Base-by-base conservation (phyloP, 1,140 invertebrate species). In the Drosophila nigromelanica region DNA sequence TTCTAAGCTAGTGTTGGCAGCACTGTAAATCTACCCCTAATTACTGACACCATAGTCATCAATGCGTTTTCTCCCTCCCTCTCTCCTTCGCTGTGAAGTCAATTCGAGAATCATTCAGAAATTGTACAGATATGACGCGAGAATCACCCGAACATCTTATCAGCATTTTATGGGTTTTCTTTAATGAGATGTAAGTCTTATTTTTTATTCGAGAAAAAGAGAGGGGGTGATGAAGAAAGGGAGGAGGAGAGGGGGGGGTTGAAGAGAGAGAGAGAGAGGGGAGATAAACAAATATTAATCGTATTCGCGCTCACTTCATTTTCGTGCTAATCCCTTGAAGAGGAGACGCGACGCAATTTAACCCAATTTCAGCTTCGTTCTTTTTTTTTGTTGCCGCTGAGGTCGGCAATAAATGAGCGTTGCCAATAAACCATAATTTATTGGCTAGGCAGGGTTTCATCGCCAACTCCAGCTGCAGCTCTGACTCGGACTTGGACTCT, bases 371-470 rank as follows among this genome's bases (percentile, higher is more conserved):
- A 78, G 73, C 24, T 63, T 33, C 45, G 63, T 78, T 74, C 55
- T 56, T 48, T 43, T 15, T 51, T 51, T 30, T 14, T 8, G 15
- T 8, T 33, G 12, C 15, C 8, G 10, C 30, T 55, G 35, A 10
- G 43, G 35, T 18, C n/a, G n/a, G 42, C 52, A 33, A 50, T 58
- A 61, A 70, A 68, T 54, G 39, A 33, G 37, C 50, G 35, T 71
- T 67, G 61, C 61, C 58, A 82, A 87, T 87, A 62, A 87, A 82
- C 70, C 78, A 73, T 86, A 82, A 86, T 89, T 86, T 86, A 86
- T 86, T 71, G 63, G 56, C 60, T 51, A 58, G 45, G 15, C 60
- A 37, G 61, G 55, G 66, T 33, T 30, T 58, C 27, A 11, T 12
- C 37, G 51, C 27, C 24, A 24, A 63, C 24, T 47, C 35, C 52